Percentiles rank a stretch among this genome's conserved stretches.
phyloP scores from a whole-genome alignment of 2,888 invertebrate species.

The Notodonta dromedarius region DNA sequence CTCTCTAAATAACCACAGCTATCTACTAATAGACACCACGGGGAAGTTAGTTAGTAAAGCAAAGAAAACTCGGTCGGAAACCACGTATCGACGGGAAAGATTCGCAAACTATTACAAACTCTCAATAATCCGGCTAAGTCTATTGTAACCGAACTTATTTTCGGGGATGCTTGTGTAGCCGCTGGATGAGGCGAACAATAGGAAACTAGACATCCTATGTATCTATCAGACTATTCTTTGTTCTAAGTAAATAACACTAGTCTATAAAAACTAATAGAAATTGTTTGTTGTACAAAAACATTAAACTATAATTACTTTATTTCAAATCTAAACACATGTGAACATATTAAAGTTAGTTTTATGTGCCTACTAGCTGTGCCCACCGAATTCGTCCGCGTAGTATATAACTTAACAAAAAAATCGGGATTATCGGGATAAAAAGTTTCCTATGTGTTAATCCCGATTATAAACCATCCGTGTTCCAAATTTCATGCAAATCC shows the following conservation, averaged over 20 bases:
- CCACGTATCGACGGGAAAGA: conserved; percentile 69
- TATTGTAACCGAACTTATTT: conserved; percentile 63
- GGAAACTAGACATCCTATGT: neutral
- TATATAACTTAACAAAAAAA: no score
- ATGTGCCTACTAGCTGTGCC: no score
- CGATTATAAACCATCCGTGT: no score
- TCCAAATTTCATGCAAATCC: no score
- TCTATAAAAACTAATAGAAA: no score
- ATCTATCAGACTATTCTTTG: neutral
- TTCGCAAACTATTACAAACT: conserved; percentile 69
- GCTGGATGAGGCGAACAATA: neutral
- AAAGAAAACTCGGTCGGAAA: conserved; percentile 56
- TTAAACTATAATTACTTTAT: no score
- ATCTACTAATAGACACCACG: conserved; percentile 52
- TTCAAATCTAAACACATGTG: no score
- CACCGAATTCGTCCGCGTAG: no score
- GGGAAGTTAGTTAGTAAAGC: conserved; percentile 55
- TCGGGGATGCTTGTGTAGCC: conserved; percentile 37
- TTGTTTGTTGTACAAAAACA: no score
- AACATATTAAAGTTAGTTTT: no score
- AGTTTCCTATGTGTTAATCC: no score
- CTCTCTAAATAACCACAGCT: conserved; percentile 32
- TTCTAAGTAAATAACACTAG: neutral
- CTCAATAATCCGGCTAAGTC: conserved; percentile 71
- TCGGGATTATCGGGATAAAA: no score